Conservation (phyloP, 1,140 invertebrate species). For the Bombus superbus region DNA sequence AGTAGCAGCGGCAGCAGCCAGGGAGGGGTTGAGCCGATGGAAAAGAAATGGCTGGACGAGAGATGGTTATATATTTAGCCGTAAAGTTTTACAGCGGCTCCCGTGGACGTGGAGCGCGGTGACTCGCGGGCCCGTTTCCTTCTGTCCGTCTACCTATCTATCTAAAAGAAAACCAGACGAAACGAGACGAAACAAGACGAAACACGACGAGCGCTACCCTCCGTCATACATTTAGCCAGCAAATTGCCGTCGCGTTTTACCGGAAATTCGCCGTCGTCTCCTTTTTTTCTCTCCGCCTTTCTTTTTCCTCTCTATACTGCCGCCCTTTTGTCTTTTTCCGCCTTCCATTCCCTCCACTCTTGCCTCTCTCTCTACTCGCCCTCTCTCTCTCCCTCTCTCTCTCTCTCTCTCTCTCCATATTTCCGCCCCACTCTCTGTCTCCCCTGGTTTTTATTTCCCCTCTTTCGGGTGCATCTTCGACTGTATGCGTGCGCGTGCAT, state of each 20-base stretch:
- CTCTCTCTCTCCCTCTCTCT: background rate
- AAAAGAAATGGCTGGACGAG: background rate
- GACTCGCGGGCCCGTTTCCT: conserved; percentile 7
- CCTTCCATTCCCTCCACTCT: no score
- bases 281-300: no score
- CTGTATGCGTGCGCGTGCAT: background rate
- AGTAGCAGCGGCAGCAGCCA: background rate
- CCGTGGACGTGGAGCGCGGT: conserved; percentile 37
- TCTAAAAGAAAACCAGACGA: background rate
- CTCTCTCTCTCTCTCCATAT: background rate
- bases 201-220: no score
- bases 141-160: background rate
- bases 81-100: conserved; percentile 52
- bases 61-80: conserved; percentile 55
- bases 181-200: background rate
- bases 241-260: conserved; percentile 15
- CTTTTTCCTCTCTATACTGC: background rate
- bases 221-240: background rate
- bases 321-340: background rate
- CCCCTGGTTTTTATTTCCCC: background rate
- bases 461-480: background rate
- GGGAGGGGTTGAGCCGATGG: background rate
- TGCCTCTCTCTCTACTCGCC: background rate
- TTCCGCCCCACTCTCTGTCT: background rate
- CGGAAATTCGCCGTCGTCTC: conserved; percentile 24